A percentile compares a stretch with the other conserved stretches of the same genome.
phyloP scores from a whole-genome alignment of 2,888 invertebrate genomes.

The Omphaloscelis lunosa region DNA sequence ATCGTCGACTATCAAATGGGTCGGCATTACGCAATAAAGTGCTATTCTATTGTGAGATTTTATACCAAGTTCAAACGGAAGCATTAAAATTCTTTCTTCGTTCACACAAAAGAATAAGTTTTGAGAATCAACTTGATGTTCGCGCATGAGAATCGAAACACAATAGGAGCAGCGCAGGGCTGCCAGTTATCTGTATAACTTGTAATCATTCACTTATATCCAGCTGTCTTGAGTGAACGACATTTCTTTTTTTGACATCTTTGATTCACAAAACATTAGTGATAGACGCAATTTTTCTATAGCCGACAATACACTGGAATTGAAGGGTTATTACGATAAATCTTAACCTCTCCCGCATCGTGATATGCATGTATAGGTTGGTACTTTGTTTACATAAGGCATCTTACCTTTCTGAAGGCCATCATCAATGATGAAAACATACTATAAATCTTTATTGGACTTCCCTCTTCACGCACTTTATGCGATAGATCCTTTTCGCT shows the following conservation, averaged over 20 bases:
- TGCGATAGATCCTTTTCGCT: background rate
- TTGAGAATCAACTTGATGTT: constrained; percentile 85
- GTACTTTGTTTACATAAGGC: background rate
- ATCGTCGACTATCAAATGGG: constrained; percentile 74
- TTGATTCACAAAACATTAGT: background rate
- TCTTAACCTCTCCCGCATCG: background rate
- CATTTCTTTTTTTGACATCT: constrained; percentile 27
- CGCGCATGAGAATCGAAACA: constrained; percentile 85
- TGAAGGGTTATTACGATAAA: background rate
- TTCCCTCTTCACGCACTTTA: background rate
- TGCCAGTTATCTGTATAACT: constrained; percentile 69
- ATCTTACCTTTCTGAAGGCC: background rate
- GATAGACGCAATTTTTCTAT: constrained; percentile 3
- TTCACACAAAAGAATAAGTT: constrained; percentile 89
- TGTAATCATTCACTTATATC: constrained; percentile 61
- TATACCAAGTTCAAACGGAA: constrained; percentile 87
- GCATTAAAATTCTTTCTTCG: constrained; percentile 89
- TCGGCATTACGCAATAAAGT: constrained; percentile 80
- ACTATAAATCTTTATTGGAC: background rate
- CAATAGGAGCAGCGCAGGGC: constrained; percentile 79
- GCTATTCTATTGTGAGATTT: constrained; percentile 83
- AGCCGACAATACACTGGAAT: background rate
- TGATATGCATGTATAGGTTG: background rate
- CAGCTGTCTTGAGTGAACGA: constrained; percentile 57
- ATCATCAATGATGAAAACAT: too few relatives aligned